Evolutionary conservation across 1,140 invertebrate genomes (phyloP), one percentile per base, ranked within the genome.

Genomic region (Drosophila nasuta): DNA sequence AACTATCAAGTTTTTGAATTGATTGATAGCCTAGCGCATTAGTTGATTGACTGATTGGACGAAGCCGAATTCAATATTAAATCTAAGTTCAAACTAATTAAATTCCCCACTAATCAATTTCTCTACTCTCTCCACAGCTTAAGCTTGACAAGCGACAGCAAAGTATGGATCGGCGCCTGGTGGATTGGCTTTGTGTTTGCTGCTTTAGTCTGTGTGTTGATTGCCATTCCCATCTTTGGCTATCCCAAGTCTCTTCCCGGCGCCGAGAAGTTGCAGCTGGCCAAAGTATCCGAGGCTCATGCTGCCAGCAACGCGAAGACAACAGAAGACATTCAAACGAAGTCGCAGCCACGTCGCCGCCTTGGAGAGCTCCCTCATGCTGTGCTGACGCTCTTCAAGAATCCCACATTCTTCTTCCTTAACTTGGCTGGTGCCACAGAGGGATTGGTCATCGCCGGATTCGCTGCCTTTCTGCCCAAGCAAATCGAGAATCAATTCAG

Each of bases 161-260:
- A 96, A 20, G 94, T 96, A 1, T 97, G 96, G 96, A 95, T 97
- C 48, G 97, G 97, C 6, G 96, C 96, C 25, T 97, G 97, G 97
- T 97, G 97, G 97, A 93, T 97, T 33, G 96, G 96, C 4, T 97
- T 97, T 83, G 92, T 97, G 3, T 93, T 96, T 0, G 95, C 95
- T 0, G 95, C 95, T 0, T 11, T 95, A 1, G 86, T 96, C 8
- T 96, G 95, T 77, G 92, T 96, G 10, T 79, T 96, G 0, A 94
- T 97, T 3, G 94, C 96, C 0, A 86, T 97, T 59, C 96, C 96
- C 5, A 93, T 97, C 3, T 93, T 96, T 56, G 95, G 95, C 0
- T 97, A 96, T 90, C 96, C 96, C 0, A 93, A 94, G 71, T 94
- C 94, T 65, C 88, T 97, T 70, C 96, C 96, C 67, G 96, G 95